Evolutionary conservation across 2,113 vertebrate genomes (phyloP), one percentile per base, ranked within the genome.

Genomic region (Dicaeum eximium): DNA sequence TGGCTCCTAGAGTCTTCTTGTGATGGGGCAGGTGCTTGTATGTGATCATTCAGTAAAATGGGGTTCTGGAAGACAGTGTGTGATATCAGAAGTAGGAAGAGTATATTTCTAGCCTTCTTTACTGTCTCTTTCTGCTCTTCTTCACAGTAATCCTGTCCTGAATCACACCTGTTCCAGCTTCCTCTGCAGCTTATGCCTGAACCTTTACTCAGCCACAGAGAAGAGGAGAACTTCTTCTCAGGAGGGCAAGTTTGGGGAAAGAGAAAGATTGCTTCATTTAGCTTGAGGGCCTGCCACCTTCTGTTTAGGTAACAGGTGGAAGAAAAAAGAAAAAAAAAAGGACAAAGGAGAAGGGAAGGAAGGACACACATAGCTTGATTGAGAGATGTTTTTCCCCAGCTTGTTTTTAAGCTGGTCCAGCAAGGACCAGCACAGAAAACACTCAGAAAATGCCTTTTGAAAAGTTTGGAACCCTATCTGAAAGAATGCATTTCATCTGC

Each of bases 161-260:
- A 99, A 99, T 90, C 97, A 97, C n/a, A 97, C 98, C 27, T 99
- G 98, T 97, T 98, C 98, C 96, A 98, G 94, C 83, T 99, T 99
- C 94, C 98, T 99, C 15, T 97, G 96, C 92, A 98, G 82, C 73
- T 96, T 99, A 94, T 99, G 98, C 80, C 79, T 98, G 92, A 98
- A 90, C 97, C 97, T 99, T 81, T 97, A 99, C 56, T 98, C 97
- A 54, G 72, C 95, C 70, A 96, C 93, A 80, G 94, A 97, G 92
- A 97, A 97, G 77, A 95, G 93, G 47, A 90, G 58, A 74, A 93
- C 89, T 37, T 95, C 87, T 35, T 95, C 94, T 65, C 92, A 97
- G 70, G 94, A 98, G 33, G 98, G 99, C 98, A 97, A 97, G 97
- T 94, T 7, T 61, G 37, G 77, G 51, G 60, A 64, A 10, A 53